Evolutionary conservation across 1,140 invertebrate species (phyloP).

Genomic region (Danaus plexippus): DNA sequence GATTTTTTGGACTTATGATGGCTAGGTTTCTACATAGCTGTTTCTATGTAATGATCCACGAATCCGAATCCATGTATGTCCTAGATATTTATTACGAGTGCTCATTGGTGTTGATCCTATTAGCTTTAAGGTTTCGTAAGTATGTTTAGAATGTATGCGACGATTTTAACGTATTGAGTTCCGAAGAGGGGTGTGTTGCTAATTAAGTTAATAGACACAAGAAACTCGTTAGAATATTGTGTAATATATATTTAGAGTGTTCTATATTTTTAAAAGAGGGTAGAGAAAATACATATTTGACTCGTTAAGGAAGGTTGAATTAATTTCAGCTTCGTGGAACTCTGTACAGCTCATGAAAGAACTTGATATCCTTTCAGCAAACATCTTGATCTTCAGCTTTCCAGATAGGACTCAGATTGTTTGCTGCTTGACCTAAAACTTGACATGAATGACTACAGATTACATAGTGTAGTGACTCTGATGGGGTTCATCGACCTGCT

Average conservation of each 20-base stretch:
- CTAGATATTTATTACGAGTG: background rate
- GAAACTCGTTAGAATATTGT: constrained; percentile 4
- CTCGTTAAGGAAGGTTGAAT: no score
- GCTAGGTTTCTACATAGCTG: no score
- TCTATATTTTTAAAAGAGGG: no score
- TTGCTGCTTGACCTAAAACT: constrained; percentile 12
- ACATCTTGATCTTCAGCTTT: no score
- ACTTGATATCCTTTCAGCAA: no score
- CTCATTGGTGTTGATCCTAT: background rate
- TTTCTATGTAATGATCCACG: no score
- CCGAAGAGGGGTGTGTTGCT: constrained; percentile 24
- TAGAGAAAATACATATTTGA: no score
- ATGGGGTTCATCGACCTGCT: constrained; percentile 30
- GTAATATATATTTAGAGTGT: no score
- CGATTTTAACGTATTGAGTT: constrained; percentile 36
- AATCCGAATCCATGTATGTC: no score
- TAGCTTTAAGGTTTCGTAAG: constrained; percentile 28
- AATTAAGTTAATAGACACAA: constrained; percentile 33
- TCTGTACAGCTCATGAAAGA: no score
- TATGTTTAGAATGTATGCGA: constrained; percentile 35
- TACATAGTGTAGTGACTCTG: constrained; percentile 26
- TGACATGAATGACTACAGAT: constrained; percentile 14
- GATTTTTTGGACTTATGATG: no score
- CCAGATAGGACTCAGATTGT: background rate
- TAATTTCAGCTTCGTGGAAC: no score